Evolutionary conservation across 2,113 vertebrate genomes (phyloP), one percentile per base, ranked within the genome.

Genomic region (Corythornis vintsioides): DNA sequence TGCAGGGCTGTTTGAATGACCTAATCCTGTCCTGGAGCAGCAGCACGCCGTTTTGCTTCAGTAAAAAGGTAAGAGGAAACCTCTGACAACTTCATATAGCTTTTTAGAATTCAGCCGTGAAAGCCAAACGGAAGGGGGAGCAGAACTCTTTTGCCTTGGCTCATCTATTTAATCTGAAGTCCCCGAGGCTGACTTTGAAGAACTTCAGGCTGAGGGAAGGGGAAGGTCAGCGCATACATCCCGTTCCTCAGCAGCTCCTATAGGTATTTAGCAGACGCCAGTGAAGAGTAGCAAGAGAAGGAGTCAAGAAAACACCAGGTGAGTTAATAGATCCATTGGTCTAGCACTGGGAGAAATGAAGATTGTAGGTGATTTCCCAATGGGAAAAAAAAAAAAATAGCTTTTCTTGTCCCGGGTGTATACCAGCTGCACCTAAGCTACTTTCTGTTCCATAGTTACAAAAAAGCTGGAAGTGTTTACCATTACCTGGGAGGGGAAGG

Each of bases 61-160:
- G 83, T 97, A 97, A 90, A 95, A 97, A 98, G 98, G 98, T 98
- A 98, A 98, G 98, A 98, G 97, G 98, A 97, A 97, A 98, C 97
- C 97, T 96, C 91, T 97, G 97, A 96, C 97, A 95, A 64, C 94
- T 91, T 87, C 91, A 38, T 71, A 89, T 66, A 75, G 95, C 92
- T 89, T 86, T 83, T 91, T 63, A 89, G 94, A 97, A 97, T 63
- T 97, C 89, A 97, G 96, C 97, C 97, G 95, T 98, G 97, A 91
- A 97, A 89, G 97, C 97, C 97, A 97, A 96, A 95, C 85, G 81
- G 92, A 94, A 91, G 89, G 88, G 93, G 93, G 95, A 92, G 93
- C 84, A 91, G 92, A 91, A 63, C 76, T 92, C 93, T 87, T 52
- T 78, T 92, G 65, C 89, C 75, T 56, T 86, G 87, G 94, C 95